Evolutionary conservation across 2,888 invertebrate genomes (phyloP).

Genomic region (Tenthredo notha): DNA sequence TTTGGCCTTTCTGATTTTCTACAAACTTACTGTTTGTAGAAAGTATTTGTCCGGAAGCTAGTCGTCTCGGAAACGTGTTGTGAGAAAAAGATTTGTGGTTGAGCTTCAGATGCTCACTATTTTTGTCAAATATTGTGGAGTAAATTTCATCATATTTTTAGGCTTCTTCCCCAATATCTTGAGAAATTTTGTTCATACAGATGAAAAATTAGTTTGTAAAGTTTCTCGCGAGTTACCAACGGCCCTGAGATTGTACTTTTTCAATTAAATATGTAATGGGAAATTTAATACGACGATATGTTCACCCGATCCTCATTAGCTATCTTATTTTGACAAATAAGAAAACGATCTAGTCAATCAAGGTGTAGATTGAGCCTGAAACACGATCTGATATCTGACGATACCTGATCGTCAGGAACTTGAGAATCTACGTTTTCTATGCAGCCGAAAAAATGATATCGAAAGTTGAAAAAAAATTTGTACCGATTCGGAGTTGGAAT

Average conservation of each 20-base stretch:
- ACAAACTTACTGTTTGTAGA: not conserved
- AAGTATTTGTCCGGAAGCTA: not conserved
- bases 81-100: not conserved
- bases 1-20: constrained; percentile 3
- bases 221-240: not conserved
- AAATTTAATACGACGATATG: not conserved
- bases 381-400: not conserved
- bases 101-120: not conserved
- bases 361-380: not conserved
- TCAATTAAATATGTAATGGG: not conserved
- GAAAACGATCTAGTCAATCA: not conserved
- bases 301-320: constrained; percentile 3
- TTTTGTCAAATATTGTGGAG: not conserved
- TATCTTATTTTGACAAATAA: not conserved
- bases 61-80: not conserved
- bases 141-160: not conserved
- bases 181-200: not conserved
- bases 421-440: not conserved
- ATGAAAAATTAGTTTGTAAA: not conserved
- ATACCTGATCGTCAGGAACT: not conserved
- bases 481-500: not conserved
- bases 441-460: not conserved
- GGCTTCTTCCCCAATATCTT: not conserved
- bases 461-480: not conserved
- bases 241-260: not conserved